Percentiles rank a stretch among this genome's conserved stretches.
phyloP scores from a whole-genome alignment of 2,113 vertebrate genomes.

The Pampusana beccarii region DNA sequence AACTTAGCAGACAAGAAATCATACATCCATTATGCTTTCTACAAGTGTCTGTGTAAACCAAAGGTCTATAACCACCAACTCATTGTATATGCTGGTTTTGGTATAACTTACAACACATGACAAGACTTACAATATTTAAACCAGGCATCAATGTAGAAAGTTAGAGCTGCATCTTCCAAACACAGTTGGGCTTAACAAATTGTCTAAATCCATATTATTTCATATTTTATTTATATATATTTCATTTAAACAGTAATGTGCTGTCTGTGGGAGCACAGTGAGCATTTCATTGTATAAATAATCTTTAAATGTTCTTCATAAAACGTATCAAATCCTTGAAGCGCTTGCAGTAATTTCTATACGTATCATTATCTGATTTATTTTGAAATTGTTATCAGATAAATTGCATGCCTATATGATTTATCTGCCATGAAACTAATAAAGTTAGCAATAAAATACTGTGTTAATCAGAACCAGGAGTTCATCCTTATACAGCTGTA shows the following conservation, averaged over 20 bases:
- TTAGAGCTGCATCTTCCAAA: background rate
- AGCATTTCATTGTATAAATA: background rate
- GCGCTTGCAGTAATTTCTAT: background rate
- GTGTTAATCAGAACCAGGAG: background rate
- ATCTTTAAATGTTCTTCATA: background rate
- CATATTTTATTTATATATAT: background rate
- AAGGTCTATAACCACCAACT: background rate
- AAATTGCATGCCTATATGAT: background rate
- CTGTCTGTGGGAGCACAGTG: background rate
- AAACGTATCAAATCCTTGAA: background rate
- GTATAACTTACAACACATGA: background rate
- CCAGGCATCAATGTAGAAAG: background rate
- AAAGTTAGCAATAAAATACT: background rate
- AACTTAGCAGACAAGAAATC: background rate
- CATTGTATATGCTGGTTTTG: background rate
- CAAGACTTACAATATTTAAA: background rate
- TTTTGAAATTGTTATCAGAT: slow-evolving; percentile 9
- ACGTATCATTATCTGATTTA: background rate
- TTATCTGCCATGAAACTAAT: background rate
- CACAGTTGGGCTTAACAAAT: background rate
- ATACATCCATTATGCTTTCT: background rate
- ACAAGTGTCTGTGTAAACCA: background rate
- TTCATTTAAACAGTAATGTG: background rate
- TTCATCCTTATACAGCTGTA: background rate
- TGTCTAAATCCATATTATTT: background rate